A percentile compares a stretch with the other conserved stretches of the same genome.
phyloP scores from a whole-genome alignment of 2,113 vertebrate species.

The Oriolus oriolus region DNA sequence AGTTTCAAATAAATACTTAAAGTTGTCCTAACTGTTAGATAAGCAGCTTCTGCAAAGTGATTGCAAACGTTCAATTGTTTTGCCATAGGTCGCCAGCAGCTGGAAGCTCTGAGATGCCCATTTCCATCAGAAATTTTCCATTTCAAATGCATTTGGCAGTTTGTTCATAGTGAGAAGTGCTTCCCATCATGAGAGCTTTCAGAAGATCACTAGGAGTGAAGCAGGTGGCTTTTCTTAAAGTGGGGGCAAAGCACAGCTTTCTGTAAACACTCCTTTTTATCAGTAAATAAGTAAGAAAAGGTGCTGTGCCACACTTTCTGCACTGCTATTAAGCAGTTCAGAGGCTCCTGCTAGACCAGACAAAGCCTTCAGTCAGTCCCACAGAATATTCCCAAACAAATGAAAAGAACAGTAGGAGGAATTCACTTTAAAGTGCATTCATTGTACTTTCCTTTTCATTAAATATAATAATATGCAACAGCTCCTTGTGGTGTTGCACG shows the following conservation, averaged over 20 bases:
- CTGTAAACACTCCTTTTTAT: background rate
- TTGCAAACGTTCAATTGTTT: background rate
- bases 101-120: background rate
- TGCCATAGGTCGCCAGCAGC: background rate
- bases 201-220: background rate
- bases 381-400: conserved; percentile 19
- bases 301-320: background rate
- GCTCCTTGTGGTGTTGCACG: background rate
- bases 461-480: conserved; percentile 8
- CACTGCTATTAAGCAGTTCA: background rate
- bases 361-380: conserved; percentile 11
- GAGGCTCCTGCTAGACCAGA: conserved; percentile 12
- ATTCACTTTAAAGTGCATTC: conserved; percentile 10
- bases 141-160: conserved; percentile 6
- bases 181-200: background rate
- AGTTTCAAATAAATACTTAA: conserved; percentile 12
- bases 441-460: background rate
- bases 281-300: background rate
- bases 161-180: background rate
- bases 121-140: conserved; percentile 20
- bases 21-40: background rate
- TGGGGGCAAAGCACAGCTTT: background rate
- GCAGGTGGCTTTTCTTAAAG: background rate
- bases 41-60: background rate
- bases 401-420: conserved; percentile 54